These are phyloP conservation scores for Choreutis nemorana DNA, from an alignment of 2,888 invertebrate genomes.

Conservation along the genomic window DNA sequence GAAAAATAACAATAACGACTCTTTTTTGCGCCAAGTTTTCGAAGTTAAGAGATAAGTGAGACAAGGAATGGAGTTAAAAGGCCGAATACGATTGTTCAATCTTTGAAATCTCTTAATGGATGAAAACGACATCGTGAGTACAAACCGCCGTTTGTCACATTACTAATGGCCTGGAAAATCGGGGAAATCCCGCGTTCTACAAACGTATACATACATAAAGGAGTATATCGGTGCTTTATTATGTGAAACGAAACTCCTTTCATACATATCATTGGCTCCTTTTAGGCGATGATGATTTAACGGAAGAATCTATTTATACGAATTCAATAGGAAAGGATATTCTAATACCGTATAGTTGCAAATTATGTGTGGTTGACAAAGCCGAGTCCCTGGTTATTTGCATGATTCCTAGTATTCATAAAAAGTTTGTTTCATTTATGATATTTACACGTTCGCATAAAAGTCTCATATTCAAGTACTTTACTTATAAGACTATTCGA, in stretches of 20 bases:
- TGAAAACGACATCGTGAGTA: slow-evolving; percentile 51
- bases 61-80: slow-evolving; percentile 38
- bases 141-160: slow-evolving; percentile 54
- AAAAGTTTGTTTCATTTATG: no score
- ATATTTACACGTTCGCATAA: no score
- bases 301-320: no score
- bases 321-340: no score
- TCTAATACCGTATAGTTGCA: no score
- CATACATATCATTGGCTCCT: background rate
- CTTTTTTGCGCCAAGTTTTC: slow-evolving; percentile 7
- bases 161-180: slow-evolving; percentile 57
- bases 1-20: slow-evolving; percentile 3
- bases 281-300: no score
- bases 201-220: slow-evolving; percentile 34
- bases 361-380: no score
- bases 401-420: no score
- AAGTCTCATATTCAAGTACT: no score
- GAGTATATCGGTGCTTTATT: slow-evolving; percentile 28
- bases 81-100: slow-evolving; percentile 44
- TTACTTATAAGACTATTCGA: no score
- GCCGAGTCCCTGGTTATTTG: no score
- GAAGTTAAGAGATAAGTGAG: slow-evolving; percentile 22
- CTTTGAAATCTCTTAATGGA: slow-evolving; percentile 51
- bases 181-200: slow-evolving; percentile 42
- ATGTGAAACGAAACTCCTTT: background rate